phyloP scores from a whole-genome alignment of 1,140 invertebrate genomes.

The Coelopa frigida region DNA sequence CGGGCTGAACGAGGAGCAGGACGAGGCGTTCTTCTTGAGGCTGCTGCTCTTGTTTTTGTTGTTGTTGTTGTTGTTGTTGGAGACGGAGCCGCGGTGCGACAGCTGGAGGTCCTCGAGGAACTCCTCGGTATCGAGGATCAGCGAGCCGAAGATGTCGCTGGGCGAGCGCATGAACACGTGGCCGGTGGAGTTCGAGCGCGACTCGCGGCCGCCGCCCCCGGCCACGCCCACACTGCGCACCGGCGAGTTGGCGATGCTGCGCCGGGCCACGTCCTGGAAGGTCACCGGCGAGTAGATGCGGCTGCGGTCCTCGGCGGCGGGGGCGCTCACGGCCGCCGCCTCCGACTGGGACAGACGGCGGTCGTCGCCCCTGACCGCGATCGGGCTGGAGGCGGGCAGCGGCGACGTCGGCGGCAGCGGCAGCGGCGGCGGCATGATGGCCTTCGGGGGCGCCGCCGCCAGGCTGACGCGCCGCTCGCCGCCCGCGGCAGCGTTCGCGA shows the following conservation, averaged over 20 bases:
- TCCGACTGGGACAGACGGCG: slow-evolving; percentile 37
- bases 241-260: slow-evolving; percentile 67
- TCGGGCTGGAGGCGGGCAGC: slow-evolving; percentile 11
- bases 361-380: slow-evolving; percentile 13
- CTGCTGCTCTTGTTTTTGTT: too few species aligned
- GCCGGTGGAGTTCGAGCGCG: slow-evolving; percentile 54
- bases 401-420: slow-evolving; percentile 8
- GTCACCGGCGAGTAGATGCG: slow-evolving; percentile 76
- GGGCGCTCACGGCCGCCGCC: slow-evolving; percentile 30
- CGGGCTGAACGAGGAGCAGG: slow-evolving; percentile 29
- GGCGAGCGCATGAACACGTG: slow-evolving; percentile 48
- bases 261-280: slow-evolving; percentile 70
- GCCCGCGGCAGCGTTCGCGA: background rate
- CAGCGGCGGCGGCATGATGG: slow-evolving; percentile 21
- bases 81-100: slow-evolving; percentile 28
- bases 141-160: slow-evolving; percentile 48
- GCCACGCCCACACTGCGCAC: slow-evolving; percentile 45
- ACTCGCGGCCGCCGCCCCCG: slow-evolving; percentile 43
- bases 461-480: slow-evolving; percentile 31
- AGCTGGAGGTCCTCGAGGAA: slow-evolving; percentile 50
- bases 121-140: slow-evolving; percentile 52
- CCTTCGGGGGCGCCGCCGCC: slow-evolving; percentile 12
- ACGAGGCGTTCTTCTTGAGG: slow-evolving; percentile 17
- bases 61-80: slow-evolving; percentile 18
- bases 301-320: slow-evolving; percentile 47